Base-by-base conservation (phyloP, 2,113 vertebrate species). In the Nothocercus nigrocapillus region DNA sequence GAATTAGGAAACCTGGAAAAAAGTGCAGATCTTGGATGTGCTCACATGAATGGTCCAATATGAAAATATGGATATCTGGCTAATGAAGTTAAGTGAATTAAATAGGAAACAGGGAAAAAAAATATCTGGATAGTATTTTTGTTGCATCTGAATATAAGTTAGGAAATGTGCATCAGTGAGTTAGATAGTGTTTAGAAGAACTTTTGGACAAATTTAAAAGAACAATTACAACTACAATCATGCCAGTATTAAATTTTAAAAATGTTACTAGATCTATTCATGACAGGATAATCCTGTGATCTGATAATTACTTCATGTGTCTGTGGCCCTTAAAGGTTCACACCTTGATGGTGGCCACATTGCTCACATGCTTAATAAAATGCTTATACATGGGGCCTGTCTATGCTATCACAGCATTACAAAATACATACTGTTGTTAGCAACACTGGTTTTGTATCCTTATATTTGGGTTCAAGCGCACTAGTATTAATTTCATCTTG, bases 91-190 rank as follows among this genome's bases (percentile, higher is more conserved):
- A 63, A 54, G 12, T 28, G 16, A 11, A 21, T 66, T 85, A 44
- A 82, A 72, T 7, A 25, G 16, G 7, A 75, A 59, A 4, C 5
- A 59, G 17, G 6, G 40, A 81, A 44, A 3, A 78, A 78, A 77
- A 87, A 70, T 1, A 2, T 32, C 27, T 78, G 1, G 0, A 58
- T 59, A 17, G 32, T 1, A 1, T 54, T 67, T 64, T 69, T 63
- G 38, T 49, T 79, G 30, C 36, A 68, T 67, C 42, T 24, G 81
- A 78, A 54, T 63, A 3, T 19, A 38, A 68, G 2, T 85, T 53
- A 22, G 10, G 13, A 18, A 54, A 78, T 17, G 3, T 34, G 5
- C 30, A n/a, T 24, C 4, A 17, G 28, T 32, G 30, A 58, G 25
- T 63, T 32, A 20, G 9, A 20, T 89, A 85, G 12, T 15, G 7